Conservation (phyloP, 2,113 vertebrate genomes). For the Apteryx owenii region DNA sequence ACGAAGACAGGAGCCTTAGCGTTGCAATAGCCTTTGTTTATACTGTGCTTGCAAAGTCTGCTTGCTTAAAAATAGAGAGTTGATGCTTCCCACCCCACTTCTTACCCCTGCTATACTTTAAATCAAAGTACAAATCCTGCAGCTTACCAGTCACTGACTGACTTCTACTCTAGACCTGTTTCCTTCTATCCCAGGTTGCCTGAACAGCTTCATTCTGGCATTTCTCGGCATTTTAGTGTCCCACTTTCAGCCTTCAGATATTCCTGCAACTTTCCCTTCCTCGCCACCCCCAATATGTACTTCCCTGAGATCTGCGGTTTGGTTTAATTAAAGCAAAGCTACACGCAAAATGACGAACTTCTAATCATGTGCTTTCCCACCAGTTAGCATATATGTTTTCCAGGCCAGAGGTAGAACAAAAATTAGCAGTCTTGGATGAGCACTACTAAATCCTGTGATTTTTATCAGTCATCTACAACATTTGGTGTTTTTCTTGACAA, state of each 20-base stretch:
- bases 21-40: not conserved
- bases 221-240: not conserved
- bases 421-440: not conserved
- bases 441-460: not conserved
- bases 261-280: not conserved
- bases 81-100: not conserved
- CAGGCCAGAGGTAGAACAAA: not conserved
- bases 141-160: not conserved
- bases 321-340: not conserved
- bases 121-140: not conserved
- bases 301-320: not conserved
- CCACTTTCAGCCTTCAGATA: not conserved
- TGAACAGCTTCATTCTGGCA: not conserved
- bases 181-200: not conserved
- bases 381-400: fast-evolving
- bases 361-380: not conserved
- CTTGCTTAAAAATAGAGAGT: not conserved
- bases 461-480: not conserved
- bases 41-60: not conserved
- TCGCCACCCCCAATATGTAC: fast-evolving
- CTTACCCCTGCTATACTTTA: not conserved
- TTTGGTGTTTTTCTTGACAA: not conserved
- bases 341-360: not conserved
- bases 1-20: not conserved
- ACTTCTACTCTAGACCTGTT: not conserved